Evolutionary conservation across 1,140 invertebrate species (phyloP).

Genomic region (Coptotermes formosanus): DNA sequence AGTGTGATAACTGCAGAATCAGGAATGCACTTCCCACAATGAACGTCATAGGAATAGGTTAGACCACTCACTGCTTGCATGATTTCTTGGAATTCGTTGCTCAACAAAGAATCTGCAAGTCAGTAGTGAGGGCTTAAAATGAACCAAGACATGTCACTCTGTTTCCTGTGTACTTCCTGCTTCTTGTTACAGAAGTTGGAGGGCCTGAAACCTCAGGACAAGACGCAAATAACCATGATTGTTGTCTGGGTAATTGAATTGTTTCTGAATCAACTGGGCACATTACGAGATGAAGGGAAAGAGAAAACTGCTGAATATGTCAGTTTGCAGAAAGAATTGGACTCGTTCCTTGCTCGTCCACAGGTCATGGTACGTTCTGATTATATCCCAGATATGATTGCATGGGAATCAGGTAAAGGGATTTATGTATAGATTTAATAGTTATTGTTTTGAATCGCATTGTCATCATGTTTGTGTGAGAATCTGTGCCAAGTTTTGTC

Average conservation of each 20-base stretch:
- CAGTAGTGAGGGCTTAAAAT: neutral
- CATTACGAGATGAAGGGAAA: conserved; percentile 60
- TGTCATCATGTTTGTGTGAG: no score
- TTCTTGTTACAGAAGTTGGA: conserved; percentile 52
- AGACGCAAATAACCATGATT: conserved; percentile 86
- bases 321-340: conserved; percentile 77
- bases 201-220: conserved; percentile 58
- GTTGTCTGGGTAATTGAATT: conserved; percentile 92
- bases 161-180: conserved; percentile 45
- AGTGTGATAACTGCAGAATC: no score
- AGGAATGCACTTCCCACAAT: no score
- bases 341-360: conserved; percentile 64
- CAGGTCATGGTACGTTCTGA: conserved; percentile 54
- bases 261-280: conserved; percentile 81
- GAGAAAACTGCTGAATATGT: conserved; percentile 58
- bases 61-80: no score
- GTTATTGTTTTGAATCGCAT: no score
- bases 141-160: conserved; percentile 24
- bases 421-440: no score
- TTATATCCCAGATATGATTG: no score
- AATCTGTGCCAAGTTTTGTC: no score
- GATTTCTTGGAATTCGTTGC: no score
- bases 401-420: no score
- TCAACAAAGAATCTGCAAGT: neutral
- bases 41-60: no score